Evolutionary conservation across 2,113 vertebrate species (phyloP), one percentile per base, ranked within the genome.

Genomic region (Scomber scombrus): DNA sequence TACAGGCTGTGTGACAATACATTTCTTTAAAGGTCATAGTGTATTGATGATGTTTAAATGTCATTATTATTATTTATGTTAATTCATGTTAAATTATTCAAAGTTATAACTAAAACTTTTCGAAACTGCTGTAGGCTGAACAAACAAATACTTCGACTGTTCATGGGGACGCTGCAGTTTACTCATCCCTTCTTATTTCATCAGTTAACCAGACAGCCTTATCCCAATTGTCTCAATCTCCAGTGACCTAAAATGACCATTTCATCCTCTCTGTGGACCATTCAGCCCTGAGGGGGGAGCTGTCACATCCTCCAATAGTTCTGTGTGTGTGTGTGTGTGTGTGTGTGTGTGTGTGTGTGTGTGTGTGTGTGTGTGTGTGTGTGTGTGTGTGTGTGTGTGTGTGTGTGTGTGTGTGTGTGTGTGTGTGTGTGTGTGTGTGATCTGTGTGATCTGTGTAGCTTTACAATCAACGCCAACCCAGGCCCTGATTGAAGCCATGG

Each of bases 231-330:
- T 62, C 51, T 73, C 6, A 3, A 58, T 63, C 31, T 47, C 54
- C 46, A 71, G 63, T 4, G 16, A 71, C 55, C 51, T 63, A 65
- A 68, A 63, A 61, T 78, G 74, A 84, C 74, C 68, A 78, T 75
- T 43, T 69, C 46, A 23, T 74, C 52, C 15, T 2, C 62, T 71
- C 29, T 55, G 18, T 68, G 75, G 55, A 81, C 47, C 19, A 40
- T 43, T 63, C 23, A 52, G 75, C 52, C 69, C 79, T 57, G 69
- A 75, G 80, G 82, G 64, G 34, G 61, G 71, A 71, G 61, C 71
- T 71, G 68, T 82, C 71, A 61, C 58, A 71, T 84, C 43, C 63
- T 65, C 61, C 13, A 47, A 9, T 11, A 58, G 71, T 34, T n/a
- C 31, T 45, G 8, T 50, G 57, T 78, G 75, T 71, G 50, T 21